Evolutionary conservation across 35 echinoderm and acorn worm species (phyloP).

Genomic region (Hemicentrotus pulcherrimus): DNA sequence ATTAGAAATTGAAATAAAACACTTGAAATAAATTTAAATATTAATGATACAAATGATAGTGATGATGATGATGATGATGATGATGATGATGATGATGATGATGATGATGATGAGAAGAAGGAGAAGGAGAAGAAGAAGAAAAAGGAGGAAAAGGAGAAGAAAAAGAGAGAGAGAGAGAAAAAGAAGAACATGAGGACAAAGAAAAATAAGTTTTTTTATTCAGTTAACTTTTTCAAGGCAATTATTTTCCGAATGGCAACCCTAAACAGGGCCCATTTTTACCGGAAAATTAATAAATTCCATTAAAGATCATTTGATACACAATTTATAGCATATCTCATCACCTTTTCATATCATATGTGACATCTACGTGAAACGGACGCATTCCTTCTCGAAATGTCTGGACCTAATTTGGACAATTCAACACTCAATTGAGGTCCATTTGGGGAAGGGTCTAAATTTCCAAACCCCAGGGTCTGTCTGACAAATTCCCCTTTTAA

Average conservation of each 20-base stretch:
- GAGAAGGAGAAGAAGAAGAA: too few species aligned
- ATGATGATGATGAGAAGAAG: too few species aligned
- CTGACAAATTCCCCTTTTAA: too few species aligned
- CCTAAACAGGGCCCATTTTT: neutral
- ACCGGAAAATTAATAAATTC: neutral
- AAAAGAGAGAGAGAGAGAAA: too few species aligned
- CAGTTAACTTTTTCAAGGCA: neutral
- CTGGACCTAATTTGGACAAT: neutral
- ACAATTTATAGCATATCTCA: neutral
- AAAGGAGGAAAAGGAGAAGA: too few species aligned
- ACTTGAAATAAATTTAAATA: too few species aligned
- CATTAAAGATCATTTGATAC: neutral
- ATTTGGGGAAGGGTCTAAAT: neutral
- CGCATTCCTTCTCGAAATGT: neutral
- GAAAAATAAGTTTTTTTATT: neutral
- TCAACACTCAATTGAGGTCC: neutral
- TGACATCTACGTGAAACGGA: neutral
- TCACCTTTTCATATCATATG: neutral
- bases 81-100: too few species aligned
- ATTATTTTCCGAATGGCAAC: neutral
- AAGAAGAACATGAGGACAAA: too few species aligned
- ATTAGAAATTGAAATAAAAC: too few species aligned
- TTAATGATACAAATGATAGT: too few species aligned
- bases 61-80: too few species aligned
- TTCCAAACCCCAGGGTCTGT: neutral